Evolutionary conservation across 2,113 vertebrate species (phyloP).

Genomic region (Halichoeres trimaculatus): DNA sequence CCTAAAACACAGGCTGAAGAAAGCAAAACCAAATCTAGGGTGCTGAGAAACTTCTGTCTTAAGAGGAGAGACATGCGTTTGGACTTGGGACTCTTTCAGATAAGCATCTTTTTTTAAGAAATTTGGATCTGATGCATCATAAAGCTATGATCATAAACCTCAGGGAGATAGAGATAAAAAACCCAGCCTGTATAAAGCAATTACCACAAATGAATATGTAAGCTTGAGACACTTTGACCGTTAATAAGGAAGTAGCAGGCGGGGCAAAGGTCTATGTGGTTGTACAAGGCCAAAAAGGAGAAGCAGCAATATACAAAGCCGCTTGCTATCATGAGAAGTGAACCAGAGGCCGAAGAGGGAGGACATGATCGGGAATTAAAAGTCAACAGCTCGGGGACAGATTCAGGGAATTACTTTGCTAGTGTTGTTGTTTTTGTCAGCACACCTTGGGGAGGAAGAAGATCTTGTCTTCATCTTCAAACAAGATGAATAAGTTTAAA

Average conservation of each 20-base stretch:
- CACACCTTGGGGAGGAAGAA: not conserved
- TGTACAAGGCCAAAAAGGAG: conserved; percentile 67
- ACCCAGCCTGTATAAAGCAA: not conserved
- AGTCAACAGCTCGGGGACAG: conserved; percentile 54
- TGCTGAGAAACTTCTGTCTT: not conserved
- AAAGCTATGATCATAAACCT: not conserved
- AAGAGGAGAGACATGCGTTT: conserved; percentile 11
- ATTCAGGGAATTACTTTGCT: not conserved
- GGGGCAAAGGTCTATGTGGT: conserved; percentile 67
- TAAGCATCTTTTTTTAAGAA: not conserved
- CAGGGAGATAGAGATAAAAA: not conserved
- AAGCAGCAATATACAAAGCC: conserved; percentile 63
- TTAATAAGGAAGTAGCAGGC: conserved; percentile 77
- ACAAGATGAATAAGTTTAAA: not conserved
- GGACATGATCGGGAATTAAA: conserved; percentile 65
- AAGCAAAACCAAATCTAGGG: not conserved
- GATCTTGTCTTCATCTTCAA: no score
- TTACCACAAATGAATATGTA: conserved; percentile 1
- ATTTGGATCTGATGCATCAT: not conserved
- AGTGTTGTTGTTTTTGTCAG: conserved; percentile 47
- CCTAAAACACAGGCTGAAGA: not conserved
- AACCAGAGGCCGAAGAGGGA: conserved; percentile 62
- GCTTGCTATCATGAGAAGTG: conserved; percentile 31
- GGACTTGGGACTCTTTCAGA: not conserved
- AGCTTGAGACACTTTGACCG: conserved; percentile 37